Conservation (phyloP, 2,888 invertebrate genomes). For the Arenicola marina region DNA sequence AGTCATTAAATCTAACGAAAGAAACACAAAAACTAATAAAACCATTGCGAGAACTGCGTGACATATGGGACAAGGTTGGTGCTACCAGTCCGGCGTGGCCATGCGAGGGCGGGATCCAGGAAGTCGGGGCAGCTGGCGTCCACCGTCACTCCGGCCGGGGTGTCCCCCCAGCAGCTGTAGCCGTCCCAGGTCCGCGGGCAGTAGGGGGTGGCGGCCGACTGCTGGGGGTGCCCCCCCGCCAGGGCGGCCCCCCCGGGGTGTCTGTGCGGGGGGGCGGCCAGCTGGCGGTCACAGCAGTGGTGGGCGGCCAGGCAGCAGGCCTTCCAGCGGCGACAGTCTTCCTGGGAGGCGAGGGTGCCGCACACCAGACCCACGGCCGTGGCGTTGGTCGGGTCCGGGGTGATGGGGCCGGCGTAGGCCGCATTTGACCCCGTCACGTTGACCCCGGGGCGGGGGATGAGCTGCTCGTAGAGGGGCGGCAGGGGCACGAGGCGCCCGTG, state of each 20-base stretch:
- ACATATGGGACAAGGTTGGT: too few relatives aligned
- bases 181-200: conserved; percentile 36
- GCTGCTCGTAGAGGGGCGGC: background rate
- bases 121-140: conserved; percentile 24
- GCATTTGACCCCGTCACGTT: background rate
- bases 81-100: too few relatives aligned
- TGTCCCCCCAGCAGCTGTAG: conserved; percentile 34
- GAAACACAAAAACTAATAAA: too few relatives aligned
- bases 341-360: background rate
- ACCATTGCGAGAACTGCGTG: too few relatives aligned
- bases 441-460: background rate
- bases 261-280: background rate
- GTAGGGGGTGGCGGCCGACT: too few relatives aligned
- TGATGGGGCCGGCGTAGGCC: background rate
- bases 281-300: conserved; percentile 5
- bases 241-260: background rate
- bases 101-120: conserved; percentile 16
- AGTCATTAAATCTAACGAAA: too few relatives aligned
- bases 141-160: conserved; percentile 13
- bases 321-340: conserved; percentile 11
- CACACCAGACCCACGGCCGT: conserved; percentile 5
- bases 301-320: conserved; percentile 11
- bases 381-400: conserved; percentile 6
- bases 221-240: too few relatives aligned
- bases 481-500: background rate